Evolutionary conservation across 2,797 vertebrate genomes (phyloP).

Genomic region (Takifugu rubripes): DNA sequence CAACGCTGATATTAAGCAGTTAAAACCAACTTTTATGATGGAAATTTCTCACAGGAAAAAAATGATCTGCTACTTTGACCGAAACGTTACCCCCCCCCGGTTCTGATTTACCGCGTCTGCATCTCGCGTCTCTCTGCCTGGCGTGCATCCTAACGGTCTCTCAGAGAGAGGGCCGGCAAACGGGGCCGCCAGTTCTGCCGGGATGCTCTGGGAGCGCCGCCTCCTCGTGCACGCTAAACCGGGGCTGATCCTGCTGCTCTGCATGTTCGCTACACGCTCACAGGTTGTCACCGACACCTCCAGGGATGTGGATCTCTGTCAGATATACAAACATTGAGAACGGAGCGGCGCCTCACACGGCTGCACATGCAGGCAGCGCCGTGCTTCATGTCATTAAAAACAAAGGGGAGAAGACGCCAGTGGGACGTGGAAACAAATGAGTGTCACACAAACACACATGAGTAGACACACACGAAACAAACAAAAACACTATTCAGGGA

Average conservation of each 20-base stretch:
- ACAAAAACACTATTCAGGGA: constrained; percentile 26
- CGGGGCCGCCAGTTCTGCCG: constrained; percentile 62
- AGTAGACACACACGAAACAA: constrained; percentile 11
- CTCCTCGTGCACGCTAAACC: constrained; percentile 48
- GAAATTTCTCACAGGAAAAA: too few species aligned
- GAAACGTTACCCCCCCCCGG: constrained; percentile 14
- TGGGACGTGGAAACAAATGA: constrained; percentile 23
- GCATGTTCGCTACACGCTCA: constrained; percentile 45
- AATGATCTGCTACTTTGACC: not conserved
- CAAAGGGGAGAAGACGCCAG: constrained; percentile 40
- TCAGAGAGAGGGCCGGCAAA: constrained; percentile 58
- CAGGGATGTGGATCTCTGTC: constrained; percentile 77
- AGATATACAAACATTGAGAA: constrained; percentile 45
- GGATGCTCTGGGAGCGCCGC: constrained; percentile 67
- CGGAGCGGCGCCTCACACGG: constrained; percentile 30
- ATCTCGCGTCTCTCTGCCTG: constrained; percentile 55
- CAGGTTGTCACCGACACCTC: constrained; percentile 62
- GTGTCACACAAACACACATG: constrained; percentile 16
- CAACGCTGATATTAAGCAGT: too few species aligned
- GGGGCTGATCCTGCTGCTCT: constrained; percentile 58
- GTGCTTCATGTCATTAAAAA: constrained; percentile 55
- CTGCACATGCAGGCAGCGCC: constrained; percentile 43
- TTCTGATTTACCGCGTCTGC: constrained; percentile 71
- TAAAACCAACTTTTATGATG: too few species aligned
- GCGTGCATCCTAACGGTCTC: constrained; percentile 53